A percentile compares a stretch with the other conserved stretches of the same genome.
phyloP scores from a whole-genome alignment of 2,888 invertebrate genomes.

The Rugalucina vietnamica region DNA sequence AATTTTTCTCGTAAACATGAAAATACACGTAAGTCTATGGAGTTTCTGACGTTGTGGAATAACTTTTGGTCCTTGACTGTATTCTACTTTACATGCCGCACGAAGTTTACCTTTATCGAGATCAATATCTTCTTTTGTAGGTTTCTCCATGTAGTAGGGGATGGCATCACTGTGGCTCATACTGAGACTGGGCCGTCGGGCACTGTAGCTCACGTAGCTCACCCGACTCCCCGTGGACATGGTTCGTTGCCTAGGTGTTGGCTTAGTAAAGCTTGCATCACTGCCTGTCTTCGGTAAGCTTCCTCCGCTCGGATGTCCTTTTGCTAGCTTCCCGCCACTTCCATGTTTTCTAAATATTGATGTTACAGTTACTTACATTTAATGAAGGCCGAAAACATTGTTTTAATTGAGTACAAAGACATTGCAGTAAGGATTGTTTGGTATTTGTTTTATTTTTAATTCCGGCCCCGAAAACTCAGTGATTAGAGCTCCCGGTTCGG shows the following conservation, averaged over 20 bases:
- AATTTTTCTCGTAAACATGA: too few species aligned
- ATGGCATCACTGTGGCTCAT: conserved; percentile 66
- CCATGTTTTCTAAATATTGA: background rate
- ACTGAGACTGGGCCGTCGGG: conserved; percentile 67
- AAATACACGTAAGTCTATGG: too few species aligned
- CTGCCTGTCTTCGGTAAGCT: background rate
- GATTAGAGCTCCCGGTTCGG: too few species aligned
- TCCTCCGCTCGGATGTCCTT: background rate
- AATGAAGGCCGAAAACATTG: too few species aligned
- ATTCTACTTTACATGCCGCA: too few species aligned
- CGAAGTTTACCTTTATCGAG: conserved; percentile 60
- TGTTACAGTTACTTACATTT: too few species aligned
- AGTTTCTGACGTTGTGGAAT: too few species aligned
- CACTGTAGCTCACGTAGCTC: conserved; percentile 22
- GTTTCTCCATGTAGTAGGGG: conserved; percentile 49
- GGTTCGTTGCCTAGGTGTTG: background rate
- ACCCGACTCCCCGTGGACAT: background rate
- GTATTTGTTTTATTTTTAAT: too few species aligned
- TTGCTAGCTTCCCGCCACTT: background rate
- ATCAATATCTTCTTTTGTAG: conserved; percentile 57
- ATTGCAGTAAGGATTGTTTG: too few species aligned
- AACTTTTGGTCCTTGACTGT: too few species aligned
- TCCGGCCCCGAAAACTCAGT: too few species aligned
- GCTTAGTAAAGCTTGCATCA: background rate
- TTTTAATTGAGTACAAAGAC: too few species aligned